These are phyloP conservation scores for Plestiodon gilberti DNA, from an alignment of 2,113 vertebrate genomes.

Conservation along the genomic window DNA sequence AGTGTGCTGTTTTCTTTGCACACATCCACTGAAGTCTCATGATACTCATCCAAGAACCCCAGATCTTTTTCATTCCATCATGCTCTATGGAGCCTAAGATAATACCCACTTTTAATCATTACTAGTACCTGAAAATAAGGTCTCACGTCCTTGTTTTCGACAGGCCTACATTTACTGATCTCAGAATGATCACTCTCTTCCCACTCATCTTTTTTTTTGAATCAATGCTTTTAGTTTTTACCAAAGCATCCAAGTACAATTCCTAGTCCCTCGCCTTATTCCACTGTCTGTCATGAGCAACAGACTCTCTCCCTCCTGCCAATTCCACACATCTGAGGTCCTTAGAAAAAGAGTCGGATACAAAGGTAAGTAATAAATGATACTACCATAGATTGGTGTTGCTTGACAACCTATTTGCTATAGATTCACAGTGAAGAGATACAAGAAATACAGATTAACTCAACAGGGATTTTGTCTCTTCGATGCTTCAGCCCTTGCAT, in stretches of 20 bases:
- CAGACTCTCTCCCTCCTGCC: neutral
- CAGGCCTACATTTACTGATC: neutral
- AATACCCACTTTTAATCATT: neutral
- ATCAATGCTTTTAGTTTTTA: neutral
- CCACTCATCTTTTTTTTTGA: neutral
- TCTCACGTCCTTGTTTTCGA: neutral
- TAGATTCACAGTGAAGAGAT: neutral
- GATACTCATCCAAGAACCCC: neutral
- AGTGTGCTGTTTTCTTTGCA: neutral
- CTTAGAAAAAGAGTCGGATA: neutral
- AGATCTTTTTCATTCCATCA: neutral
- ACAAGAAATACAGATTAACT: neutral
- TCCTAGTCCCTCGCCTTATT: neutral
- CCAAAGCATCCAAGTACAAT: neutral
- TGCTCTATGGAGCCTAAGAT: neutral
- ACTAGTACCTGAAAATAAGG: neutral
- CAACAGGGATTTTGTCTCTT: slow-evolving; percentile 14
- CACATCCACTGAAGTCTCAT: neutral
- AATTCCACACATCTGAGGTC: neutral
- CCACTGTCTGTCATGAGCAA: neutral
- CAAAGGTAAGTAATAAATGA: neutral
- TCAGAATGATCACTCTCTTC: neutral
- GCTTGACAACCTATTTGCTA: slow-evolving; percentile 3
- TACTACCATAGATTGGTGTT: neutral
- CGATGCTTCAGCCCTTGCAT: slow-evolving; percentile 1